Conservation (phyloP, 2,888 invertebrate species). For the Cistogaster globosa region DNA sequence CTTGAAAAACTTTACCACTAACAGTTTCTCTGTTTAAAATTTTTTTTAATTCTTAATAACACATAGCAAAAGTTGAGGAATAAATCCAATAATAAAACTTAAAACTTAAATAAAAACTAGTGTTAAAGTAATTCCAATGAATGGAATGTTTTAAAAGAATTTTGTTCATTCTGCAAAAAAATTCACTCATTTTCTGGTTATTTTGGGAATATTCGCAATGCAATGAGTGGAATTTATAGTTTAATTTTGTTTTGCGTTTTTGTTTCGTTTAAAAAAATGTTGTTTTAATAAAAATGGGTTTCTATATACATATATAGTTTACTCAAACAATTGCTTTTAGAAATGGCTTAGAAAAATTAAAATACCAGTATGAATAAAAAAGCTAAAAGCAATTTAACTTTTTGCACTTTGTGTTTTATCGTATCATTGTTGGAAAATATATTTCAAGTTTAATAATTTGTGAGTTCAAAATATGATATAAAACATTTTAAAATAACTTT, state of each 20-base stretch:
- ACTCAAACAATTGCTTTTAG: not conserved
- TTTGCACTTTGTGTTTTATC: no score
- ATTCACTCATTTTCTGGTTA: conserved; percentile 5
- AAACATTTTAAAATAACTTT: no score
- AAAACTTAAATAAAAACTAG: conserved; percentile 4
- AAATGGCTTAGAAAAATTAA: not conserved
- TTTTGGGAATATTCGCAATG: not conserved
- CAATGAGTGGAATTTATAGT: not conserved
- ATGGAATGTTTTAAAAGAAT: conserved; percentile 11
- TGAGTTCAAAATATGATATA: no score
- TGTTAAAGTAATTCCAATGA: conserved; percentile 30
- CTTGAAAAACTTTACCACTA: not conserved
- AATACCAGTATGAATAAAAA: not conserved
- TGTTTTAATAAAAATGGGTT: conserved; percentile 36
- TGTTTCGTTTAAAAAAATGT: not conserved
- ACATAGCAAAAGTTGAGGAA: conserved; percentile 7
- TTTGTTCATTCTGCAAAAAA: conserved; percentile 2
- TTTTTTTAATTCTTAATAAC: not conserved
- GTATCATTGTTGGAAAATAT: no score
- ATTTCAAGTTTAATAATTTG: no score
- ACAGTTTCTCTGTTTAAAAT: not conserved
- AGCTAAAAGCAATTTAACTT: no score
- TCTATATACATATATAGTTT: not conserved
- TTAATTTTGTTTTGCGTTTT: not conserved
- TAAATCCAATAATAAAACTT: conserved; percentile 13